Evolutionary conservation across 2,888 invertebrate species (phyloP), one percentile per base, ranked within the genome.

Genomic region (Ashinkailepas kermadecensis): DNA sequence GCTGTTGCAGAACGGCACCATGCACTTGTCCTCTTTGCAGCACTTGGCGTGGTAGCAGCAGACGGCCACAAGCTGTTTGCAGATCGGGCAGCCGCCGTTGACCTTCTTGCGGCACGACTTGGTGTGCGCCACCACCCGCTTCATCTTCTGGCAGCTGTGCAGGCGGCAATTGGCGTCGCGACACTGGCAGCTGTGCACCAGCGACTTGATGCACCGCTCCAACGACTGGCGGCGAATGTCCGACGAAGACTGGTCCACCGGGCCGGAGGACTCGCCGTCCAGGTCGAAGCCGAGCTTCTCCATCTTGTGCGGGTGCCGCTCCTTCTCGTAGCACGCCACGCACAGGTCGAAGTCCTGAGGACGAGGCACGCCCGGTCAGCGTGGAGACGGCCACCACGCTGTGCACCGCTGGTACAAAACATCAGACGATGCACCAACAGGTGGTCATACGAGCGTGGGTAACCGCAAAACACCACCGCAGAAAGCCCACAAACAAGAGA

Each of bases 1-100:
- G 88, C 97, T 97, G 86, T 94, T 93, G 91, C 99, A 99, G 93
- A 99, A 99, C 84, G 99, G 99, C 88, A 99, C 99, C 83, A 95
- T 94, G 89, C 98, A 99, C 89, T 97, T 97, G 84, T 93, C 93
- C 89, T 96, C 96, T 89, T 88, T 89, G 89, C 99, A 99, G 90
- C 98, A 97, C 89, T 99, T 99, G 80, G 99, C 99, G 88, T 99
- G 99, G 89, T 98, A 99, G 88, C 97, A 99, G 88, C 99, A 99
- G 84, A 99, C 89, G 64, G 99, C 99, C 87, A 99, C 97, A 81
- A 99, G 92, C 88, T 99, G 99, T 89, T 99, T 99, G 91, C 99
- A 99, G 85, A 99, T 97, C 0, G 97, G 96, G 88, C 99, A 99
- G 84, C 95, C 97, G 86, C 97, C 96, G 87, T 96, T 96, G 84